Conservation (phyloP, 2,888 invertebrate species). For the Marronus borbonicus region DNA sequence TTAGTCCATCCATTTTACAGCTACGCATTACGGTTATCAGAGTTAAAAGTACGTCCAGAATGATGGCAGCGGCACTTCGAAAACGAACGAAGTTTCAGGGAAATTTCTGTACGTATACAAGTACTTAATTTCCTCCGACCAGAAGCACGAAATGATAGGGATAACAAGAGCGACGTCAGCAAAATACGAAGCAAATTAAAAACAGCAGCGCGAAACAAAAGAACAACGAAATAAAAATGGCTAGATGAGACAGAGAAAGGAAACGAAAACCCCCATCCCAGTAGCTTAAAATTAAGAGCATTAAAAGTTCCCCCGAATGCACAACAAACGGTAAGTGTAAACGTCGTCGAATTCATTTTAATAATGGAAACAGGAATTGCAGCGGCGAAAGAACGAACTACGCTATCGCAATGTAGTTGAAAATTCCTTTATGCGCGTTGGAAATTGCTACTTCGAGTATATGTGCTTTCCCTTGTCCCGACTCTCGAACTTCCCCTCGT, state of each 20-base stretch:
- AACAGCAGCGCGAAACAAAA: background rate
- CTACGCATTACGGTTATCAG: too few species aligned
- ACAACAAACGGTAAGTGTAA: constrained; percentile 14
- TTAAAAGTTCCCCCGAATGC: constrained; percentile 13
- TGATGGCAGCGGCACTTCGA: too few species aligned
- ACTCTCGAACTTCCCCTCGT: too few species aligned
- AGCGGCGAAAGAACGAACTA: constrained; percentile 3
- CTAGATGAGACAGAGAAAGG: background rate
- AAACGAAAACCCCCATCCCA: background rate
- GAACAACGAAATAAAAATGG: background rate
- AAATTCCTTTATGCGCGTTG: constrained; percentile 26
- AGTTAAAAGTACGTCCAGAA: too few species aligned
- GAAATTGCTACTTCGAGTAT: constrained; percentile 28
- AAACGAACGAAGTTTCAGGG: too few species aligned
- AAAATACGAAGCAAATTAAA: background rate
- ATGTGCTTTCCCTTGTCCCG: too few species aligned
- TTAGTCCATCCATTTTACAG: too few species aligned
- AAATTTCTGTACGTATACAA: too few species aligned
- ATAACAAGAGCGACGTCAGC: constrained; percentile 4
- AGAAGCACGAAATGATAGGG: too few species aligned
- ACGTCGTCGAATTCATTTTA: constrained; percentile 35
- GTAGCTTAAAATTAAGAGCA: constrained; percentile 18
- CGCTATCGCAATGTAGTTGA: constrained; percentile 7
- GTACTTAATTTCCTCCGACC: too few species aligned
- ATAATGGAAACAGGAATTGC: constrained; percentile 38